Conservation (phyloP, 1,140 invertebrate genomes). For the Aphidius gifuensis region DNA sequence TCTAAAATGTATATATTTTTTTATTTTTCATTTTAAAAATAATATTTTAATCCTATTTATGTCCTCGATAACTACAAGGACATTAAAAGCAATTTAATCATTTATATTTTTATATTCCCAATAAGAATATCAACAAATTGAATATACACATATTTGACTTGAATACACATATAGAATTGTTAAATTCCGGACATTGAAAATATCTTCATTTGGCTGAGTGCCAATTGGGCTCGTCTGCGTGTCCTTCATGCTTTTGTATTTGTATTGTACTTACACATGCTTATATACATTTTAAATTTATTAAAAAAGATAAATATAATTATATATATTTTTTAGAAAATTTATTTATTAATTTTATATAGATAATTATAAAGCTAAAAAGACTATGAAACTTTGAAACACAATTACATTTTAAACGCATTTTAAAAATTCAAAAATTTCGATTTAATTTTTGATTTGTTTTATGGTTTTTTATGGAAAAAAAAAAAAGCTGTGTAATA, state of each 20-base stretch:
- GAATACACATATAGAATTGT: conserved; percentile 8
- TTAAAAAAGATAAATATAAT: no score
- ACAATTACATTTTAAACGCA: no score
- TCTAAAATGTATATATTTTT: background rate
- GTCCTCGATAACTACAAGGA: conserved; percentile 13
- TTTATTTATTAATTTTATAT: no score
- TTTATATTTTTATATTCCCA: conserved; percentile 21
- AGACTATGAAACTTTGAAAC: no score
- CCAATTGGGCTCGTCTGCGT: conserved; percentile 47
- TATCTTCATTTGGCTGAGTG: conserved; percentile 48
- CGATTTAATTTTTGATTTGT: no score
- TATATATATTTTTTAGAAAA: no score
- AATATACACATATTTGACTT: background rate
- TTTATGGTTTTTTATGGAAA: no score
- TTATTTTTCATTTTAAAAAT: background rate
- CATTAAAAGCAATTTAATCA: background rate
- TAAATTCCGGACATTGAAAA: conserved; percentile 45
- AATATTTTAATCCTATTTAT: conserved; percentile 22
- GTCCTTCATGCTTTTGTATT: conserved; percentile 46
- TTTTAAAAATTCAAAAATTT: no score
- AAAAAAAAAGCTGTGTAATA: no score
- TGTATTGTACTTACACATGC: background rate
- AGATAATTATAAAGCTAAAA: no score
- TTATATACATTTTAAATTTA: no score
- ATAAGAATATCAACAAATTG: background rate